phyloP scores from a whole-genome alignment of 2,113 vertebrate species.

The Maccullochella peelii region DNA sequence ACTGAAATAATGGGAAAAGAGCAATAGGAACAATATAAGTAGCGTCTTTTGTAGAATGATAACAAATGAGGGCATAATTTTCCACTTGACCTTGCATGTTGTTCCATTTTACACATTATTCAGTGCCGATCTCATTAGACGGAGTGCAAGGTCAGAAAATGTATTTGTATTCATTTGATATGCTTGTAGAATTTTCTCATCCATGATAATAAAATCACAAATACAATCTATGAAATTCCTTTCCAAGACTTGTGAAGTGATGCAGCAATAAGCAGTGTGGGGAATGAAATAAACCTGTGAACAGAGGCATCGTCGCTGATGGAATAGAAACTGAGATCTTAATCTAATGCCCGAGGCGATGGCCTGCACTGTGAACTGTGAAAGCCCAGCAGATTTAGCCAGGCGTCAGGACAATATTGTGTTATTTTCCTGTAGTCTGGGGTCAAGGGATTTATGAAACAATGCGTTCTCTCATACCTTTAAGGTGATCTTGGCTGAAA shows the following conservation, averaged over 20 bases:
- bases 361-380: slow-evolving; percentile 29
- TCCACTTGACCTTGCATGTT: slow-evolving; percentile 12
- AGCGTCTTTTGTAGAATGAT: neutral
- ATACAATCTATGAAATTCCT: slow-evolving; percentile 59
- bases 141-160: slow-evolving; percentile 33
- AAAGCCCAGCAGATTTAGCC: slow-evolving; percentile 16
- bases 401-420: slow-evolving; percentile 42
- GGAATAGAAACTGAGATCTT: slow-evolving; percentile 50
- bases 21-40: neutral
- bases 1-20: slow-evolving; percentile 3
- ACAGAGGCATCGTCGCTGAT: slow-evolving; percentile 19
- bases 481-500: slow-evolving; percentile 35
- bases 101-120: slow-evolving; percentile 17
- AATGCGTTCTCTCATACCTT: slow-evolving; percentile 19
- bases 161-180: slow-evolving; percentile 52
- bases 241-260: slow-evolving; percentile 6
- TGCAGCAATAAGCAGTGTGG: neutral
- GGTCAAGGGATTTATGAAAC: slow-evolving; percentile 37
- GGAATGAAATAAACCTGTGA: slow-evolving; percentile 35
- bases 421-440: slow-evolving; percentile 17
- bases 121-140: slow-evolving; percentile 9
- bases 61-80: neutral
- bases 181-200: slow-evolving; percentile 50
- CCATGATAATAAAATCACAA: slow-evolving; percentile 60
- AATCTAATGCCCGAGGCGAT: slow-evolving; percentile 46